phyloP scores from a whole-genome alignment of 2,113 vertebrate species.

The Cettia cetti region DNA sequence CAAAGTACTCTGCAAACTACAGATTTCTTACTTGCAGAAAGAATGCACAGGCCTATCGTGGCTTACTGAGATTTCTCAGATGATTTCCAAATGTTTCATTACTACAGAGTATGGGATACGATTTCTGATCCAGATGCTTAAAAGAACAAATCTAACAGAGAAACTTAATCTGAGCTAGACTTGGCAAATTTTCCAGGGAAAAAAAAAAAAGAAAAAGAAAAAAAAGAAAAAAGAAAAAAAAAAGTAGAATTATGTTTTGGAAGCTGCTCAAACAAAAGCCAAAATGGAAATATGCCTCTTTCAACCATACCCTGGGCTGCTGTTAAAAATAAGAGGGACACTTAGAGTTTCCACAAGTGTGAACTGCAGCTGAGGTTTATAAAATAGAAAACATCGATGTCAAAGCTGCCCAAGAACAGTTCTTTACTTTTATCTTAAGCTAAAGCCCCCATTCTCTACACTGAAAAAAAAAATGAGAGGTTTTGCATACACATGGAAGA shows the following conservation, averaged over 20 bases:
- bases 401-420: conserved; percentile 39
- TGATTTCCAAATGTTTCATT: conserved; percentile 80
- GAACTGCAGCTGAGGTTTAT: conserved; percentile 69
- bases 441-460: neutral
- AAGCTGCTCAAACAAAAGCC: conserved; percentile 77
- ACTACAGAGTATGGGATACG: conserved; percentile 60
- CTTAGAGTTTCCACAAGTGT: conserved; percentile 72
- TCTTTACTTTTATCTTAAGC: conserved; percentile 4
- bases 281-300: conserved; percentile 69
- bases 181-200: conserved; percentile 68
- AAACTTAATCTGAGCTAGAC: conserved; percentile 75
- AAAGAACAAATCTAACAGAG: conserved; percentile 74
- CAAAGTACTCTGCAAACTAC: neutral
- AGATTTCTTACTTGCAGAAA: conserved; percentile 23
- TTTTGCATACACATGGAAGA: neutral
- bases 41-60: conserved; percentile 41
- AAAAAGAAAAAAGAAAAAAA: neutral
- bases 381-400: conserved; percentile 48
- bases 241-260: conserved; percentile 72
- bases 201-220: neutral
- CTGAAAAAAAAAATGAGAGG: neutral
- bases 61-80: conserved; percentile 68
- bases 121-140: conserved; percentile 79
- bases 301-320: conserved; percentile 63
- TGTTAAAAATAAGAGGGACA: conserved; percentile 69